A percentile compares a stretch with the other conserved stretches of the same genome.
Evolutionary conservation across 2,113 vertebrate genomes (phyloP).

Genomic region (Anarhynchus alexandrinus): DNA sequence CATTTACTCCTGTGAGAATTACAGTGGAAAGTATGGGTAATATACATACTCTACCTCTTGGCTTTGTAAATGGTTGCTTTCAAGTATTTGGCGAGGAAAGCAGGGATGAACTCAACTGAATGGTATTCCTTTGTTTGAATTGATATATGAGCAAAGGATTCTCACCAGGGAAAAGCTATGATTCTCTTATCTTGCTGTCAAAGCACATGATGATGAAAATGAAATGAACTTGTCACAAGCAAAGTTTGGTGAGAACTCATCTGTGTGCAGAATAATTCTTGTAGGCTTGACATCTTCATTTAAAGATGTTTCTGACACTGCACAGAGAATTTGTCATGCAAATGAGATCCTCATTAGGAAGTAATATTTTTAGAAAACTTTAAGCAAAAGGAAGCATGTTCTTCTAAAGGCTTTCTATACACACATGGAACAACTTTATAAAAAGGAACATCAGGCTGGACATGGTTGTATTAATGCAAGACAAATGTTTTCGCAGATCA

Average conservation of each 20-base stretch:
- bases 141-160: background rate
- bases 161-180: background rate
- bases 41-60: background rate
- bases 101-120: background rate
- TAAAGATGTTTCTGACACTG: conserved; percentile 47
- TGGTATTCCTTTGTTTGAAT: background rate
- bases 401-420: background rate
- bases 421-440: background rate
- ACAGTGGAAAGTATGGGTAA: background rate
- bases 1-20: background rate
- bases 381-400: background rate
- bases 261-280: conserved; percentile 1
- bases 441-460: background rate
- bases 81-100: background rate
- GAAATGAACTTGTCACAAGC: background rate
- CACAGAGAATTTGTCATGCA: conserved; percentile 54
- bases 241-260: conserved; percentile 39
- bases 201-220: background rate
- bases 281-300: conserved; percentile 30
- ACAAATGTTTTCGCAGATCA: background rate
- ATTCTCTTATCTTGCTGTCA: conserved; percentile 12
- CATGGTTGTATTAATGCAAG: background rate
- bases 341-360: conserved; percentile 47
- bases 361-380: conserved; percentile 46
- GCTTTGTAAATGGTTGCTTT: background rate